Percentiles rank a stretch among this genome's conserved stretches.
These are phyloP conservation scores for Eucriotettix oculatus DNA, from an alignment of 2,888 invertebrate species.

Conservation along the genomic window DNA sequence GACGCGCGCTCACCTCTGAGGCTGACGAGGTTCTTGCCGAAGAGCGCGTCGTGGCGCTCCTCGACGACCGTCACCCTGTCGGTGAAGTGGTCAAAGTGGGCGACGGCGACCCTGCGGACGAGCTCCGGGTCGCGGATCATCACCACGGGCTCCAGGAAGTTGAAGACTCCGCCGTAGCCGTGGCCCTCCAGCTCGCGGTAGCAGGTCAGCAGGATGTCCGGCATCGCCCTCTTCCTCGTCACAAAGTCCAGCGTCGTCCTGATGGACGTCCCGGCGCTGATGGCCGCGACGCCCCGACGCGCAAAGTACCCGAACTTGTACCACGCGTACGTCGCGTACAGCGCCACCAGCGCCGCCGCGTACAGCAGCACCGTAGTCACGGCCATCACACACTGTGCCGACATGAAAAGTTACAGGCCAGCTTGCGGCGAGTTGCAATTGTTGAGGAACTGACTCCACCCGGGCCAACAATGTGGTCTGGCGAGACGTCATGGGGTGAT, in stretches of 20 bases:
- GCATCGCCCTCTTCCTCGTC: not conserved
- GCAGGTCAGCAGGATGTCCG: not conserved
- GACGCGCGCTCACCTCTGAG: slow-evolving; percentile 16
- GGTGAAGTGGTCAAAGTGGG: slow-evolving; percentile 17
- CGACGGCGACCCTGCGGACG: slow-evolving; percentile 11
- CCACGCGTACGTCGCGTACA: too few species aligned
- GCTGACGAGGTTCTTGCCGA: slow-evolving; percentile 16
- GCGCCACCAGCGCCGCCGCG: too few species aligned
- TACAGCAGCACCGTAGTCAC: too few species aligned
- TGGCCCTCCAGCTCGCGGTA: not conserved
- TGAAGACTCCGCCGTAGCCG: slow-evolving; percentile 1
- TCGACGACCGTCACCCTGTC: slow-evolving; percentile 16
- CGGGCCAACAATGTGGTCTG: too few species aligned
- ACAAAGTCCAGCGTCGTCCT: not conserved
- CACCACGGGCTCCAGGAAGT: slow-evolving; percentile 1
- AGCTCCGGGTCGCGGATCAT: slow-evolving; percentile 3
- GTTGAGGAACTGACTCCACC: too few species aligned
- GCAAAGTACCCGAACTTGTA: too few species aligned
- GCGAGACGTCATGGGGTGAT: too few species aligned
- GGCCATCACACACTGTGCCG: too few species aligned
- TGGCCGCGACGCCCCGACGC: too few species aligned
- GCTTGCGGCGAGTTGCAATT: too few species aligned
- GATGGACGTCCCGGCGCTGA: not conserved
- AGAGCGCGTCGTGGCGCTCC: slow-evolving; percentile 16
- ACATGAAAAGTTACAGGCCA: too few species aligned